A percentile compares a stretch with the other conserved stretches of the same genome.
Conservation (phyloP, 92 coral and sea anemone species). For the Heliopora coerulea region DNA sequence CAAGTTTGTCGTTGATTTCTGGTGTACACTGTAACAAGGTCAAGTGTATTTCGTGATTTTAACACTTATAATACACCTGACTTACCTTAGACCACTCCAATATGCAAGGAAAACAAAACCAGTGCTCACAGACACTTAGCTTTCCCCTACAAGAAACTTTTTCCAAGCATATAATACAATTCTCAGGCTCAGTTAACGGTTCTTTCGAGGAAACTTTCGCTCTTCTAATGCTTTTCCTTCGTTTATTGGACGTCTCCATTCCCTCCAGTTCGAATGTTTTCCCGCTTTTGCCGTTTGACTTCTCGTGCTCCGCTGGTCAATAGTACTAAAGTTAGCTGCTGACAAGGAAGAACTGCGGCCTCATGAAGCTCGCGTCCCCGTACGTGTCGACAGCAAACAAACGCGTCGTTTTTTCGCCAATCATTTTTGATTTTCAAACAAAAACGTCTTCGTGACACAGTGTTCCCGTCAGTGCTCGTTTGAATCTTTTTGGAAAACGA, state of each 20-base stretch:
- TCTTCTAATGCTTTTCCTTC: slow-evolving; percentile 39
- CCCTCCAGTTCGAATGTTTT: slow-evolving; percentile 54
- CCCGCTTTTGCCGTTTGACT: slow-evolving; percentile 20
- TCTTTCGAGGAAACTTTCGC: slow-evolving; percentile 25
- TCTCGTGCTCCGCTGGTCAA: neutral
- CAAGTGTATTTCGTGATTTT: too few species aligned
- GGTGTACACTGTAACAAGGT: too few species aligned
- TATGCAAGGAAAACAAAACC: slow-evolving; percentile 95
- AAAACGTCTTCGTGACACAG: slow-evolving; percentile 54
- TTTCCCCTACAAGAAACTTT: slow-evolving; percentile 86
- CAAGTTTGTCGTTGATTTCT: too few species aligned
- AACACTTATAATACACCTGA: too few species aligned
- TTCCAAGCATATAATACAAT: slow-evolving; percentile 92
- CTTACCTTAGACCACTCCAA: slow-evolving; percentile 96
- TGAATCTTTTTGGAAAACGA: neutral
- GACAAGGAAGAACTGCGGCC: neutral
- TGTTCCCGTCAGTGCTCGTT: neutral
- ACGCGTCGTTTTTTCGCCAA: slow-evolving; percentile 56
- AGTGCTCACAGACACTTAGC: slow-evolving; percentile 86
- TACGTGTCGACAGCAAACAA: slow-evolving; percentile 24
- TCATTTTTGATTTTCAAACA: slow-evolving; percentile 38
- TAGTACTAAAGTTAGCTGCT: neutral
- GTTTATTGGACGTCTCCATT: slow-evolving; percentile 23
- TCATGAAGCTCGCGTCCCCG: neutral
- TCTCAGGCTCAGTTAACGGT: slow-evolving; percentile 45